These are phyloP conservation scores for Athalia cordata DNA, from an alignment of 2,888 invertebrate genomes.

Conservation along the genomic window DNA sequence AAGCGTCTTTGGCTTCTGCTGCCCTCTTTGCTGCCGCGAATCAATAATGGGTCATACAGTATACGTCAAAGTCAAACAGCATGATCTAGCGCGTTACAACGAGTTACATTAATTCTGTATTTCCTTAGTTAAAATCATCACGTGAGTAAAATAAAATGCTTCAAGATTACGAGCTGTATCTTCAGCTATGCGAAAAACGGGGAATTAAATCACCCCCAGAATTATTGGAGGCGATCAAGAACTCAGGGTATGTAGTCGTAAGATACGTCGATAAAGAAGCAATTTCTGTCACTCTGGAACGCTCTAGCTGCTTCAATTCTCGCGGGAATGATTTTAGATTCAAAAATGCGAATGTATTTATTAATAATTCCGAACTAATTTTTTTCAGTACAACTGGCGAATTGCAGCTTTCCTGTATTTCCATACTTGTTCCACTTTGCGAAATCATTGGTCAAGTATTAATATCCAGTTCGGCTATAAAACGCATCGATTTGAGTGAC, in stretches of 20 bases:
- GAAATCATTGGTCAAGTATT: conserved; percentile 69
- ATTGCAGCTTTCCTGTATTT: conserved; percentile 60
- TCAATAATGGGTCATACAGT: conserved; percentile 39
- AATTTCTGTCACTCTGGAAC: no score
- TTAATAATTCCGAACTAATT: conserved; percentile 37
- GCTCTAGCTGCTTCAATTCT: not conserved
- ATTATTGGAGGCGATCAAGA: conserved; percentile 61
- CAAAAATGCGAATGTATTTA: not conserved
- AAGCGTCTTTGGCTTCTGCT: not conserved
- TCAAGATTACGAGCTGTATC: conserved; percentile 63
- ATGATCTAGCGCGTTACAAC: conserved; percentile 11
- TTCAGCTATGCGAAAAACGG: conserved; percentile 62
- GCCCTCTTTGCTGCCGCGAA: not conserved
- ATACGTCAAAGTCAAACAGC: conserved; percentile 52
- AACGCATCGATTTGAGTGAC: conserved; percentile 68
- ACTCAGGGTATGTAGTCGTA: conserved; percentile 59
- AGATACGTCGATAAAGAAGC: conserved; percentile 19
- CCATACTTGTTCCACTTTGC: conserved; percentile 65
- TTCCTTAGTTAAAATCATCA: conserved; percentile 25
- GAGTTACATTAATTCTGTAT: conserved; percentile 23
- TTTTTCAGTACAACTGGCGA: conserved; percentile 63
- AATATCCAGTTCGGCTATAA: conserved; percentile 66
- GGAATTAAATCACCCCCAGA: conserved; percentile 60
- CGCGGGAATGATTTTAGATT: not conserved
- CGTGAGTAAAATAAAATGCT: conserved; percentile 55